phyloP scores from a whole-genome alignment of 1,140 invertebrate genomes.

The Spodoptera litura region DNA sequence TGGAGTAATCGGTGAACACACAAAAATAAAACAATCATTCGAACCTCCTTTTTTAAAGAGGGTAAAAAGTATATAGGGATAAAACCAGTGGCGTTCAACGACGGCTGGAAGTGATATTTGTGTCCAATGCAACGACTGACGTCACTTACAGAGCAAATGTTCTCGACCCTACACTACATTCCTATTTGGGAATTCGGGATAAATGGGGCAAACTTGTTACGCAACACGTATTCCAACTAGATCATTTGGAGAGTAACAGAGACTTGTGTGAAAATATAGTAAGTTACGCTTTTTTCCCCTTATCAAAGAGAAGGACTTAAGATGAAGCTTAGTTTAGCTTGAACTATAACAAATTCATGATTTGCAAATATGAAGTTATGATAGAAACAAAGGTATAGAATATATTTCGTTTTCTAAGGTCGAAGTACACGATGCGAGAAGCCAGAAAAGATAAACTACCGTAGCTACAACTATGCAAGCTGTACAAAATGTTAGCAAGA shows the following conservation, averaged over 20 bases:
- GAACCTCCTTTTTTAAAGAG: too few relatives aligned
- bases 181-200: neutral
- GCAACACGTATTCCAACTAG: neutral
- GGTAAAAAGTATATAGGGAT: neutral
- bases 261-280: too few relatives aligned
- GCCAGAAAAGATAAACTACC: neutral
- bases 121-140: slow-evolving; percentile 28
- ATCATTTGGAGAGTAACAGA: too few relatives aligned
- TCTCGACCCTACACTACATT: neutral
- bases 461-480: neutral
- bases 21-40: too few relatives aligned
- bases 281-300: too few relatives aligned
- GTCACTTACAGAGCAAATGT: slow-evolving; percentile 2
- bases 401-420: too few relatives aligned
- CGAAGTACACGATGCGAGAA: neutral
- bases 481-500: neutral
- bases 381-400: too few relatives aligned
- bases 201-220: neutral
- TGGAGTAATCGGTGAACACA: too few relatives aligned
- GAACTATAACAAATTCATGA: too few relatives aligned
- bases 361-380: too few relatives aligned
- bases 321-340: too few relatives aligned
- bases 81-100: neutral
- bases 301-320: too few relatives aligned
- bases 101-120: slow-evolving; percentile 3